These are phyloP conservation scores for Molossus molossus DNA, from an alignment of 2,797 vertebrate genomes.

Conservation along the genomic window DNA sequence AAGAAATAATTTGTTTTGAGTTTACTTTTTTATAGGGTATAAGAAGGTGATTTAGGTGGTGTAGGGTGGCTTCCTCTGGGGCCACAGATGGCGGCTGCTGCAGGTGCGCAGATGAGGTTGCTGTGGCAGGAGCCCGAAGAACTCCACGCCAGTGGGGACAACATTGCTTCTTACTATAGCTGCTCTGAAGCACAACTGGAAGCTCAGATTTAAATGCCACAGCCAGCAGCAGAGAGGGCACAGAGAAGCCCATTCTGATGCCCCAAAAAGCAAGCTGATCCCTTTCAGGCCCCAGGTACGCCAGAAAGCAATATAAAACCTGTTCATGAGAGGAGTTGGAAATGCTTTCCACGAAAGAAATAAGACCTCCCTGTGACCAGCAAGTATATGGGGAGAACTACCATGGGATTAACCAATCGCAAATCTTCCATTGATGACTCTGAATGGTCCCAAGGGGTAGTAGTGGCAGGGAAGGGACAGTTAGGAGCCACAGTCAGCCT, in stretches of 20 bases:
- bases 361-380: slow-evolving; percentile 94
- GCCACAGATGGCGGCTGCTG: no score
- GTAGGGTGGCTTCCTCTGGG: no score
- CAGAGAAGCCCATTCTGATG: slow-evolving; percentile 88
- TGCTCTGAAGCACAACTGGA: no score
- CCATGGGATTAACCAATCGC: slow-evolving; percentile 90
- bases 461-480: slow-evolving; percentile 88
- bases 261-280: slow-evolving; percentile 87
- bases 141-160: no score
- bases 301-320: slow-evolving; percentile 94
- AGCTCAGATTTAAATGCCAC: slow-evolving; percentile 87
- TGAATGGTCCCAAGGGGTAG: slow-evolving; percentile 92
- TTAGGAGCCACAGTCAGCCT: slow-evolving; percentile 92
- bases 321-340: slow-evolving; percentile 98
- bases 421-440: slow-evolving; percentile 90
- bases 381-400: slow-evolving; percentile 88
- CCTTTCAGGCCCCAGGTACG: slow-evolving; percentile 88
- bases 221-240: slow-evolving; percentile 83
- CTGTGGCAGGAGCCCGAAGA: no score
- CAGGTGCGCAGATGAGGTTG: no score
- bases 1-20: neutral
- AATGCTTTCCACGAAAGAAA: slow-evolving; percentile 99
- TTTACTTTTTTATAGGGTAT: no score
- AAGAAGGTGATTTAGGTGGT: no score
- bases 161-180: no score